Conservation (phyloP, 2,888 invertebrate genomes). For the Flabesymbios commensalis region DNA sequence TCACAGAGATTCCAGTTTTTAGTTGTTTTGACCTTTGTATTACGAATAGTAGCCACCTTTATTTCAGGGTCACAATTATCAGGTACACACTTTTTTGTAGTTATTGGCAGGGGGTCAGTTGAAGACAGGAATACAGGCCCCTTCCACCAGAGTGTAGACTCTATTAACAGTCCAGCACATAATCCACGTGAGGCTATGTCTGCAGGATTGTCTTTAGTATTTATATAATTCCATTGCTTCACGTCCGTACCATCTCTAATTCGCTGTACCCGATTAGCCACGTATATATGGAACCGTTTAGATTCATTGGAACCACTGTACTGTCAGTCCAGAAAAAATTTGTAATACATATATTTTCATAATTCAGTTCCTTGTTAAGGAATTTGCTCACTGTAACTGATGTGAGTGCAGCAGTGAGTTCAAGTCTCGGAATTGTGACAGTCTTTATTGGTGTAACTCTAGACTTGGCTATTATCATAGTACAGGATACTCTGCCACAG, state of each 20-base stretch:
- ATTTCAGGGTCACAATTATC: neutral
- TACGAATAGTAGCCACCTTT: neutral
- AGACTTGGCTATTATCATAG: conserved; percentile 31
- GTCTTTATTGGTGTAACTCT: conserved; percentile 32
- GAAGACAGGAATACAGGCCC: conserved; percentile 1
- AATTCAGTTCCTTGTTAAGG: conserved; percentile 3
- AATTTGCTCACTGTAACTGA: conserved; percentile 3
- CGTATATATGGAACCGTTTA: conserved; percentile 36
- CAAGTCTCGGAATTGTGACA: conserved; percentile 30
- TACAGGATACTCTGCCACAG: conserved; percentile 19
- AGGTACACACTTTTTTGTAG: neutral
- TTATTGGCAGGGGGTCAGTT: neutral
- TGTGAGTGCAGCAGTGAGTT: conserved; percentile 29
- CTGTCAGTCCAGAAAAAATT: neutral
- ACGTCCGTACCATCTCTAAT: conserved; percentile 26
- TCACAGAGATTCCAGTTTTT: no score
- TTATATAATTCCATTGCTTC: conserved; percentile 38
- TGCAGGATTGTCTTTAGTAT: conserved; percentile 25
- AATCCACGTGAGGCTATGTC: conserved; percentile 28
- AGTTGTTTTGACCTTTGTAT: no score
- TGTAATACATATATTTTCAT: conserved; percentile 13
- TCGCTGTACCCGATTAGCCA: conserved; percentile 35
- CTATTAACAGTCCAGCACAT: conserved; percentile 2
- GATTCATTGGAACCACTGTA: conserved; percentile 16
- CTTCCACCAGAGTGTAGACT: neutral